Evolutionary conservation across 2,797 vertebrate genomes (phyloP).

Genomic region (Sebastolobus alascanus): DNA sequence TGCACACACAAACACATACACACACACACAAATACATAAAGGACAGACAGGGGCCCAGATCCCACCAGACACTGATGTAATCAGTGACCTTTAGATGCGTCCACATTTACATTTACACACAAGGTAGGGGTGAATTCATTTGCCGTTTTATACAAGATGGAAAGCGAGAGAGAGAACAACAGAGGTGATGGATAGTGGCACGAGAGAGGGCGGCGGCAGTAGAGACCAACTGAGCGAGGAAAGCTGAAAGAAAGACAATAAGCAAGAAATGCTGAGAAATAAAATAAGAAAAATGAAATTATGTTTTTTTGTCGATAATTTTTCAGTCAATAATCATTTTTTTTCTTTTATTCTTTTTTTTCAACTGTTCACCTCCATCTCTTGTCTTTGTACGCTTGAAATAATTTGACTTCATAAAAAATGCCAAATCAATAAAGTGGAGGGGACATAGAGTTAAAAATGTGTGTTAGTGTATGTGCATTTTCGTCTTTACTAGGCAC

Average conservation of each 20-base stretch:
- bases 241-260: background rate
- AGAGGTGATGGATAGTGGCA: background rate
- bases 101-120: conserved; percentile 71
- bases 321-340: conserved; percentile 1
- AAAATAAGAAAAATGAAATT: background rate
- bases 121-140: conserved; percentile 45
- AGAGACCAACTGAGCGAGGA: background rate
- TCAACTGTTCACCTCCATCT: background rate
- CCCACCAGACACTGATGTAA: conserved; percentile 71
- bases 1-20: conserved; percentile 21
- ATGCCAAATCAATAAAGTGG: conserved; percentile 29
- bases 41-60: conserved; percentile 40
- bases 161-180: background rate
- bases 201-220: background rate
- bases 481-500: too few species aligned
- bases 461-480: too few species aligned
- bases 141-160: conserved; percentile 32
- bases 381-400: background rate
- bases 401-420: conserved; percentile 25
- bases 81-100: conserved; percentile 71
- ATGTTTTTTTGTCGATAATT: too few species aligned
- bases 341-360: background rate
- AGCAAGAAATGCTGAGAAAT: background rate
- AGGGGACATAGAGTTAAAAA: background rate
- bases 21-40: conserved; percentile 9